Evolutionary conservation across 64 coral and sea anemone species (phyloP), one percentile per base, ranked within the genome.

Genomic region (Porites lutea): DNA sequence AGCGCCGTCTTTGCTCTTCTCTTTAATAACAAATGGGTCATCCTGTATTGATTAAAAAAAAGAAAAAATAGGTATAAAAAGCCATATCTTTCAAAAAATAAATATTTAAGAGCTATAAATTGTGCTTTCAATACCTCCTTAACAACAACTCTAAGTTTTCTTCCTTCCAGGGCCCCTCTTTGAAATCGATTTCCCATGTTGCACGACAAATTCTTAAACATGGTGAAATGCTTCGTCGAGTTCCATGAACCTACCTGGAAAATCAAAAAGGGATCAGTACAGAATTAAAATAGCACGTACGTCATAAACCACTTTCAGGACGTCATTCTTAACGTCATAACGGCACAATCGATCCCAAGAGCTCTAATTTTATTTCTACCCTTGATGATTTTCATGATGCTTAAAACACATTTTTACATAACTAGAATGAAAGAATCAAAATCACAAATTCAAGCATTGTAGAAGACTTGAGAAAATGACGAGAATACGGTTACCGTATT

Each of bases 21-120:
- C 21, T 37, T 52, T 86, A 3, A 92, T 48, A 16, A 92, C 79
- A 75, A 92, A 92, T 27, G 90, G 90, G 4, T 68, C 45, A 65
- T 64, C 23, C 90, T 92, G 51, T 52, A 51, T 65, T 50, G 8
- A 15, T 57, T 4, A 27, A 2, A 10, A 13, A 71, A 68, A 52
- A 22, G 27, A 67, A 20, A 62, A 43, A 0, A 88, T 0, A 18
- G 44, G 57, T 10, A 55, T 48, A 46, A 11, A 43, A 4, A 16
- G 43, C 4, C 5, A 23, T 37, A 13, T 49, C 3, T 4, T 13
- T 55, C 45, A 44, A 9, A 4, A 22, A 83, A 59, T 0, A 50
- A 54, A 58, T 11, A 52, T 2, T 18, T 0, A 9, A 13, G 65
- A 15, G n/a, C 12, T 50, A 37, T 37, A 37, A 37, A 37, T 37